These are phyloP conservation scores for Pyrrhia umbra DNA, from an alignment of 2,888 invertebrate species.

Conservation along the genomic window DNA sequence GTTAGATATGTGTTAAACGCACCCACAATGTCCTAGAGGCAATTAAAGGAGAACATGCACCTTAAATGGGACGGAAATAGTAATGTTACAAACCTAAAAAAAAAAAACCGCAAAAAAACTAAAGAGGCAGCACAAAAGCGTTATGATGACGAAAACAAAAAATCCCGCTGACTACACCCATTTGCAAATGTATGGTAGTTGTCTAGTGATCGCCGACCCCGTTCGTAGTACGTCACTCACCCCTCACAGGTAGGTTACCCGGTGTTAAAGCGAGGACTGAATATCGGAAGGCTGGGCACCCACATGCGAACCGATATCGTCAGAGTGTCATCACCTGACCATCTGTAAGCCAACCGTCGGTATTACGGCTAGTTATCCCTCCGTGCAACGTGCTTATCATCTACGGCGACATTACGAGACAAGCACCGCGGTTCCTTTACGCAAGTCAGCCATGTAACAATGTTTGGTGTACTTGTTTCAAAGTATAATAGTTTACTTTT, in stretches of 20 bases:
- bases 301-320: constrained; percentile 54
- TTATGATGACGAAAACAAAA: constrained; percentile 33
- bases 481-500: constrained; percentile 12
- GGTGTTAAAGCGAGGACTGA: constrained; percentile 54
- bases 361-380: constrained; percentile 49
- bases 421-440: constrained; percentile 17
- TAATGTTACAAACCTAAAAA: constrained; percentile 21
- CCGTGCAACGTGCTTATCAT: constrained; percentile 21
- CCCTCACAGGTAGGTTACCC: constrained; percentile 55
- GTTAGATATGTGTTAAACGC: constrained; percentile 10
- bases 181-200: constrained; percentile 50
- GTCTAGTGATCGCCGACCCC: constrained; percentile 51
- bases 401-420: constrained; percentile 17
- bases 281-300: constrained; percentile 53
- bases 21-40: constrained; percentile 11
- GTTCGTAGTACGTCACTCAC: constrained; percentile 48
- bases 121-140: constrained; percentile 42
- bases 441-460: constrained; percentile 36
- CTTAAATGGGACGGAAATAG: constrained; percentile 22
- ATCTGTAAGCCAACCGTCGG: constrained; percentile 53
- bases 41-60: constrained; percentile 35
- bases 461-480: constrained; percentile 17
- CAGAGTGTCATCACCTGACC: constrained; percentile 57
- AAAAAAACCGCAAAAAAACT: constrained; percentile 34
- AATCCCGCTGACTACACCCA: constrained; percentile 43